These are phyloP conservation scores for Cyprinodon variegatus DNA, from an alignment of 2,113 vertebrate species.

Conservation along the genomic window DNA sequence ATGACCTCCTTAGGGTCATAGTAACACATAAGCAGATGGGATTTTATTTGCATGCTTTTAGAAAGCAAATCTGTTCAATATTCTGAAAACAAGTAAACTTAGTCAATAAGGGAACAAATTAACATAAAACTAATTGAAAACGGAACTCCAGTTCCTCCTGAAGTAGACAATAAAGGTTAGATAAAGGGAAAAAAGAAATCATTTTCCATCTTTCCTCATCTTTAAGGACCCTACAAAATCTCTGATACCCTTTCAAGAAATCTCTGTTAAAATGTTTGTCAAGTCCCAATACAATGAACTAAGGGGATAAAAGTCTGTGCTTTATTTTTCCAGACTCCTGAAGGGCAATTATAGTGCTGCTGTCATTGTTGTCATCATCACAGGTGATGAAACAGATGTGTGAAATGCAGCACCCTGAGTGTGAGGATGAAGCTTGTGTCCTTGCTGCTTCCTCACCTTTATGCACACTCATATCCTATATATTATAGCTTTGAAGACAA, in stretches of 20 bases:
- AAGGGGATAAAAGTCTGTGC: not conserved
- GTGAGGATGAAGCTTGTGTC: not conserved
- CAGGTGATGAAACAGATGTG: not conserved
- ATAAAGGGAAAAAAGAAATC: conserved; percentile 7
- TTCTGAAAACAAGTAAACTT: too few species aligned
- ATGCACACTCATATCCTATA: not conserved
- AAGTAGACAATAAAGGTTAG: not conserved
- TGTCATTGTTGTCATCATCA: not conserved
- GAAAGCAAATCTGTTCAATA: too few species aligned
- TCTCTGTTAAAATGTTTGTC: not conserved
- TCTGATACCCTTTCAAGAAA: not conserved
- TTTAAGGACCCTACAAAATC: not conserved
- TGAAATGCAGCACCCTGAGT: not conserved
- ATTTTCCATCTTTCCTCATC: not conserved
- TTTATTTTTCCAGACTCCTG: not conserved
- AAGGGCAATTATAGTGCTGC: too few species aligned
- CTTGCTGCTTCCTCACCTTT: not conserved
- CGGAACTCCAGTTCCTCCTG: not conserved
- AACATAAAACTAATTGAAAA: not conserved
- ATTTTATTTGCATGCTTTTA: not conserved
- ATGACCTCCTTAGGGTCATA: not conserved
- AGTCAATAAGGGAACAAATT: conserved; percentile 6
- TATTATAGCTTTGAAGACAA: not conserved
- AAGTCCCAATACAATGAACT: not conserved
- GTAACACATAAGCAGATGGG: not conserved